Evolutionary conservation across 2,113 vertebrate genomes (phyloP).

Genomic region (Paratilapia polleni): DNA sequence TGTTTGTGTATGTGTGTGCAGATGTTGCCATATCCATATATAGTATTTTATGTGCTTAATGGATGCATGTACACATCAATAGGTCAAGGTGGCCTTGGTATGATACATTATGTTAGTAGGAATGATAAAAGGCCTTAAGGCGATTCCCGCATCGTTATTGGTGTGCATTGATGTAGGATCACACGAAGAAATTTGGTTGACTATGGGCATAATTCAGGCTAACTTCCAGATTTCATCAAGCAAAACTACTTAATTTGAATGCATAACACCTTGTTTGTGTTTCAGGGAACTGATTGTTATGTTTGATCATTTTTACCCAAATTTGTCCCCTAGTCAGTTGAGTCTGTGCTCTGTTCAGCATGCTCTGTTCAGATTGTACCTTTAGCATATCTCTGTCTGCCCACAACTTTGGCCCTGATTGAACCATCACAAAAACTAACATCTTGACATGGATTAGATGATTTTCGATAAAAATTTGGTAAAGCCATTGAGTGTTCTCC

Average conservation of each 20-base stretch:
- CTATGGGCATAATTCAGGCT: fast-evolving
- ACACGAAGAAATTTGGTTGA: neutral
- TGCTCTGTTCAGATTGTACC: too few relatives aligned
- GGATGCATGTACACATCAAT: neutral
- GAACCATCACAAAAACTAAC: neutral
- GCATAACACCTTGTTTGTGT: neutral
- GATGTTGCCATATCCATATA: neutral
- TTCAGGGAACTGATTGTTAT: neutral
- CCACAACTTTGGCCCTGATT: neutral
- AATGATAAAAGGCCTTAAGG: neutral
- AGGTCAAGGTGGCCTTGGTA: neutral
- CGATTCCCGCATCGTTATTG: neutral
- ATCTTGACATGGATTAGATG: neutral
- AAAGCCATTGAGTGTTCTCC: neutral
- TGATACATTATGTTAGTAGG: neutral
- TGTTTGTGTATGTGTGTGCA: neutral
- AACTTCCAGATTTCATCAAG: neutral
- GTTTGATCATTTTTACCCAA: neutral
- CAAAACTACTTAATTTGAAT: neutral
- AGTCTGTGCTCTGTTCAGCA: neutral
- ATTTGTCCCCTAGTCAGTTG: neutral
- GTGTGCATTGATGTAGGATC: neutral
- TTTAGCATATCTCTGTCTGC: fast-evolving
- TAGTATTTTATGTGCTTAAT: neutral
- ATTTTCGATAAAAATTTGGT: neutral